These are phyloP conservation scores for Drosophila meridiana DNA, from an alignment of 2,888 invertebrate species.

Conservation along the genomic window DNA sequence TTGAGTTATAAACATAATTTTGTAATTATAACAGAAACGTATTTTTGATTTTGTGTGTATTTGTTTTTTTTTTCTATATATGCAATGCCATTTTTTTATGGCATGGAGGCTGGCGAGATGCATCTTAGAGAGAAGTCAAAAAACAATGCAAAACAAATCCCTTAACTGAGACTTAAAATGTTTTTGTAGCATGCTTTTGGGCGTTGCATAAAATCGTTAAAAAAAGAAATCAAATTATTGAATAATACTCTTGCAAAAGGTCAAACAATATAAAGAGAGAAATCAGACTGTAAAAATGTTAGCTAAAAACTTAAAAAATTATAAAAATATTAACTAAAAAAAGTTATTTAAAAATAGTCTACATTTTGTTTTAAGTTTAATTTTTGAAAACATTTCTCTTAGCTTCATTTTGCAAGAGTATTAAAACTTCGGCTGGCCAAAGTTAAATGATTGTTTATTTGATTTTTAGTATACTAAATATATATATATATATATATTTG, in stretches of 20 bases:
- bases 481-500: constrained; percentile 2
- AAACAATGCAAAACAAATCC: neutral
- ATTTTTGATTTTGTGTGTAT: constrained; percentile 37
- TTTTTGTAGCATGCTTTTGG: constrained; percentile 45
- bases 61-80: constrained; percentile 1
- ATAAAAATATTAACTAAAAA: too few species aligned
- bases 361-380: neutral
- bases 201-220: constrained; percentile 15
- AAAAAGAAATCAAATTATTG: neutral
- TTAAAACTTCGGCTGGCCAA: constrained; percentile 30
- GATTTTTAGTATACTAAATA: constrained; percentile 58
- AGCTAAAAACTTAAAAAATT: too few species aligned
- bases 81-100: constrained; percentile 41
- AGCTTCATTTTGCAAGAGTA: constrained; percentile 27
- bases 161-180: constrained; percentile 8
- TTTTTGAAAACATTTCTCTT: neutral
- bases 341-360: too few species aligned
- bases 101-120: constrained; percentile 34
- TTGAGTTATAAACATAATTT: constrained; percentile 38
- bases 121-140: neutral
- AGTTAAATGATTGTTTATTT: constrained; percentile 22
- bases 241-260: constrained; percentile 20
- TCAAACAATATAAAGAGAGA: neutral
- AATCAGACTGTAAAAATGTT: too few species aligned
- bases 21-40: constrained; percentile 33